Evolutionary conservation across 2,888 invertebrate genomes (phyloP).

Genomic region (Calliopum simillimum): DNA sequence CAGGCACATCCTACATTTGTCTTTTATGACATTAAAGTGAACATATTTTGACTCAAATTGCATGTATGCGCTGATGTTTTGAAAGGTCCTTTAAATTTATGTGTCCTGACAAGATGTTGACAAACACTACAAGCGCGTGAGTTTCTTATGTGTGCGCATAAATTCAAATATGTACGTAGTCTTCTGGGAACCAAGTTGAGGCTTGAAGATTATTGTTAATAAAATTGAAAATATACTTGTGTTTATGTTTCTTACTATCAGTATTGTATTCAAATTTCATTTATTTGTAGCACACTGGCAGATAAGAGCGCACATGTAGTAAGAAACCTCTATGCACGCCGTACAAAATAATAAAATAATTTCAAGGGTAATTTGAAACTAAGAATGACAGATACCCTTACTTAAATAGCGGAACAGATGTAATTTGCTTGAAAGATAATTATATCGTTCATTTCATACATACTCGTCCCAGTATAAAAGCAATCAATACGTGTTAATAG

Average conservation of each 20-base stretch:
- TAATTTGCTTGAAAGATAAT: no score
- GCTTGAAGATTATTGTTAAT: no score
- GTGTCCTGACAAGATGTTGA: conserved; percentile 61
- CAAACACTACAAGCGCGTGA: conserved; percentile 57
- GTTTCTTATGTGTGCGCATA: not conserved
- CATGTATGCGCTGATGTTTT: not conserved
- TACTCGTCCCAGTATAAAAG: no score
- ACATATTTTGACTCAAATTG: not conserved
- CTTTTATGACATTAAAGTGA: no score
- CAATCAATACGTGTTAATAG: no score
- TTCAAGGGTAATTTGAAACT: conserved; percentile 52
- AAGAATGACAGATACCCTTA: conserved; percentile 54
- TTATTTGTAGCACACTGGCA: conserved; percentile 18
- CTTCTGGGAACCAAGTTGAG: no score
- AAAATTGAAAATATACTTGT: no score
- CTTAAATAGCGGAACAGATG: not conserved
- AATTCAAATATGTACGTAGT: no score
- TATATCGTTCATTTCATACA: no score
- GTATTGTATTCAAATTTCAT: conserved; percentile 56
- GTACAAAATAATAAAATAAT: not conserved
- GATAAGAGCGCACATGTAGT: conserved; percentile 8
- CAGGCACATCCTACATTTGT: no score
- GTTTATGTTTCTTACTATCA: no score
- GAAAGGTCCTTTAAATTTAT: conserved; percentile 49
- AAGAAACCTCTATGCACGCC: no score